Conservation (phyloP, 2,888 invertebrate genomes). For the Chymomyza fuscimana region DNA sequence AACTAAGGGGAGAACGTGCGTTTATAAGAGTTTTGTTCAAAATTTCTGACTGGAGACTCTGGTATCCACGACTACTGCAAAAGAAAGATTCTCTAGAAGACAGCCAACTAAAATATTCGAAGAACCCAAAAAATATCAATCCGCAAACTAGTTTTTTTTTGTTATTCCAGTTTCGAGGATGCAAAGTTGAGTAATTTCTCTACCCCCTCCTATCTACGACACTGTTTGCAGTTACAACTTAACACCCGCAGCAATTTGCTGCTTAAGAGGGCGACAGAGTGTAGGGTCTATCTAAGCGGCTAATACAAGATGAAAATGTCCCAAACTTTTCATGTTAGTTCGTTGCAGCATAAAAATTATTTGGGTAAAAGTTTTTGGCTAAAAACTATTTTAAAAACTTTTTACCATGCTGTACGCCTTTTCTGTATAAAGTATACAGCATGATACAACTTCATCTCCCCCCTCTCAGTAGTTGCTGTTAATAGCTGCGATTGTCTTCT, state of each 20-base stretch:
- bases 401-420: slow-evolving; percentile 6
- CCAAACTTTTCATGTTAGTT: slow-evolving; percentile 56
- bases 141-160: too few relatives aligned
- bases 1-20: too few relatives aligned
- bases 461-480: neutral
- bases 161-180: too few relatives aligned
- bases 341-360: slow-evolving; percentile 68
- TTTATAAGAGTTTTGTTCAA: too few relatives aligned
- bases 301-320: neutral
- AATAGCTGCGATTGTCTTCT: slow-evolving; percentile 53
- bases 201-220: too few relatives aligned
- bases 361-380: slow-evolving; percentile 55
- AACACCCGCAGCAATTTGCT: slow-evolving; percentile 42
- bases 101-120: too few relatives aligned
- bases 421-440: too few relatives aligned
- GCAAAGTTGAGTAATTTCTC: too few relatives aligned
- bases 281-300: neutral
- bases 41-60: too few relatives aligned
- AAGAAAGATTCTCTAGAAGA: too few relatives aligned
- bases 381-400: slow-evolving; percentile 57
- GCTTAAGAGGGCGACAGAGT: neutral
- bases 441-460: neutral
- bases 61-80: too few relatives aligned
- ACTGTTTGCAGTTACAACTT: slow-evolving; percentile 32
- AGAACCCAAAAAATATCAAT: too few relatives aligned